Conservation (phyloP, 2,113 vertebrate species). For the Thymallus thymallus region DNA sequence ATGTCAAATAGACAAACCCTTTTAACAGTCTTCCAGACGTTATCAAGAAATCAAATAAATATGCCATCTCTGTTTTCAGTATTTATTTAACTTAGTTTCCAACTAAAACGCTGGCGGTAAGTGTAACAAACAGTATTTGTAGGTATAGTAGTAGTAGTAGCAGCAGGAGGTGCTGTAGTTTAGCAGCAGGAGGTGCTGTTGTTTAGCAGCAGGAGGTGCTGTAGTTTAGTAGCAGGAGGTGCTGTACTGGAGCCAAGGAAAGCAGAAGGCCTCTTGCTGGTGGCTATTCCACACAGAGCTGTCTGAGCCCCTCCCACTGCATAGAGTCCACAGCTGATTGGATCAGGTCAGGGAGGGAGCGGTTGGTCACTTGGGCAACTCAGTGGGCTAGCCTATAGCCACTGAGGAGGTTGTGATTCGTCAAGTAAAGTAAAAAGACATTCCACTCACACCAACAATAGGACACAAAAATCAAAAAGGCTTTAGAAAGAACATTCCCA, state of each 20-base stretch:
- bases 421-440: slow-evolving; percentile 58
- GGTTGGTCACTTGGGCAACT: slow-evolving; percentile 23
- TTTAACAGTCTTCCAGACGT: slow-evolving; percentile 32
- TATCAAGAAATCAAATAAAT: slow-evolving; percentile 71
- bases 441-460: slow-evolving; percentile 40
- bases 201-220: no score
- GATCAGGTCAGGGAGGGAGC: slow-evolving; percentile 30
- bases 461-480: slow-evolving; percentile 24
- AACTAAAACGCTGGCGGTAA: slow-evolving; percentile 80
- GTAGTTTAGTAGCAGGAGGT: slow-evolving; percentile 31
- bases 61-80: slow-evolving; percentile 64
- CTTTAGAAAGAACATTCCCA: slow-evolving; percentile 28
- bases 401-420: slow-evolving; percentile 42
- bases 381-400: slow-evolving; percentile 21
- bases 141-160: slow-evolving; percentile 64
- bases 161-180: no score
- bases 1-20: slow-evolving; percentile 52
- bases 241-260: slow-evolving; percentile 32
- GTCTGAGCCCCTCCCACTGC: slow-evolving; percentile 38
- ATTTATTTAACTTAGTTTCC: slow-evolving; percentile 63
- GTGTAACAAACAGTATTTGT: slow-evolving; percentile 73
- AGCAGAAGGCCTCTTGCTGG: slow-evolving; percentile 22
- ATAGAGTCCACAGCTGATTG: slow-evolving; percentile 34
- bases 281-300: slow-evolving; percentile 25
- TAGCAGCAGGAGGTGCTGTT: no score